These are phyloP conservation scores for Tipula helvola DNA, from an alignment of 2,888 invertebrate species.

Conservation along the genomic window DNA sequence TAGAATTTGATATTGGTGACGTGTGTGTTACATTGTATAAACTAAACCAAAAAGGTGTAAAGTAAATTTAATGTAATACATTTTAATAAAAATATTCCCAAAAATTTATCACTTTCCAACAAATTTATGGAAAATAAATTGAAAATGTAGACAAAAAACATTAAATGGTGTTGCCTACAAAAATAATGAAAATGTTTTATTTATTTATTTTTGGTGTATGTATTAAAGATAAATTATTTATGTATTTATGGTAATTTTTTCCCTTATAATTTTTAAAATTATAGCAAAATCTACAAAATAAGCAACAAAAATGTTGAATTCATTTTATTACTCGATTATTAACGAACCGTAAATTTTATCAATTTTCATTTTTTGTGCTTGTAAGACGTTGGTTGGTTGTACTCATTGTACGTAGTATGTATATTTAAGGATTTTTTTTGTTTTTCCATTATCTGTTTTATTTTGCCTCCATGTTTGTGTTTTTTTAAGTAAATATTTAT, in stretches of 20 bases:
- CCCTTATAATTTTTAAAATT: neutral
- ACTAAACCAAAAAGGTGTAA: neutral
- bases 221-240: neutral
- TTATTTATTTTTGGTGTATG: neutral
- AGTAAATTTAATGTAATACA: neutral
- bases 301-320: neutral
- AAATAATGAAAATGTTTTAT: neutral
- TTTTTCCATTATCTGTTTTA: neutral
- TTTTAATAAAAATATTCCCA: neutral
- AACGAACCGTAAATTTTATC: slow-evolving; percentile 4
- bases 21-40: neutral
- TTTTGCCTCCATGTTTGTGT: neutral
- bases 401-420: neutral
- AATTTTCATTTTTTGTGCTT: neutral
- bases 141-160: neutral
- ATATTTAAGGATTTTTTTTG: neutral
- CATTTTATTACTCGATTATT: neutral
- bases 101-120: neutral
- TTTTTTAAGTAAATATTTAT: neutral
- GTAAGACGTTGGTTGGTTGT: neutral
- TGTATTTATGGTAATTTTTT: neutral
- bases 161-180: neutral
- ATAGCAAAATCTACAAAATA: neutral
- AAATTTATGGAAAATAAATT: neutral
- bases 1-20: neutral